These are phyloP conservation scores for Ectropis crepuscularia DNA, from an alignment of 2,888 invertebrate species.

Conservation along the genomic window DNA sequence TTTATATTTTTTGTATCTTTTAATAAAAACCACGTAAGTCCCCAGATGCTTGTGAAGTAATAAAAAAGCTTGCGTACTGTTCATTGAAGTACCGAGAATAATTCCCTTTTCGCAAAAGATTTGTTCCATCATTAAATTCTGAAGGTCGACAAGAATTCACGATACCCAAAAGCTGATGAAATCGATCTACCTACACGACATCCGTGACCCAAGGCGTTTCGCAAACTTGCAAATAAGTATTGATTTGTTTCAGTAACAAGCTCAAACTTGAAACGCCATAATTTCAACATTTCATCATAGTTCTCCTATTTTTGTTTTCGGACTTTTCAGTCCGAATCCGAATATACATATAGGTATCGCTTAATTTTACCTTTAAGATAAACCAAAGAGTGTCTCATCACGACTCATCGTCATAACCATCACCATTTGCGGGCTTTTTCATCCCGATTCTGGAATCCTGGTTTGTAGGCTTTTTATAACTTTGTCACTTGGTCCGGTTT, in stretches of 20 bases:
- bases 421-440: no score
- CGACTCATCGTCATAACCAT: no score
- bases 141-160: slow-evolving; percentile 27
- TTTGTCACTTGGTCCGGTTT: no score
- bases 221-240: slow-evolving; percentile 19
- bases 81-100: neutral
- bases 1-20: no score
- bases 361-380: no score
- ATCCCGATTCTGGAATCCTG: no score
- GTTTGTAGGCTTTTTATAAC: no score
- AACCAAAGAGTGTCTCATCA: no score
- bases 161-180: slow-evolving; percentile 22
- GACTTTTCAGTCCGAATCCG: no score
- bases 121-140: slow-evolving; percentile 10
- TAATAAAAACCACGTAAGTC: no score
- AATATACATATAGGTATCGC: no score
- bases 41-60: no score
- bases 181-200: slow-evolving; percentile 25
- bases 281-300: slow-evolving; percentile 6
- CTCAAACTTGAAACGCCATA: slow-evolving; percentile 10
- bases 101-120: neutral
- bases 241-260: slow-evolving; percentile 9
- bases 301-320: neutral
- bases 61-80: neutral
- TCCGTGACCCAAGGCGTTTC: slow-evolving; percentile 23